Evolutionary conservation across 2,113 vertebrate species (phyloP).

Genomic region (Osmerus mordax): DNA sequence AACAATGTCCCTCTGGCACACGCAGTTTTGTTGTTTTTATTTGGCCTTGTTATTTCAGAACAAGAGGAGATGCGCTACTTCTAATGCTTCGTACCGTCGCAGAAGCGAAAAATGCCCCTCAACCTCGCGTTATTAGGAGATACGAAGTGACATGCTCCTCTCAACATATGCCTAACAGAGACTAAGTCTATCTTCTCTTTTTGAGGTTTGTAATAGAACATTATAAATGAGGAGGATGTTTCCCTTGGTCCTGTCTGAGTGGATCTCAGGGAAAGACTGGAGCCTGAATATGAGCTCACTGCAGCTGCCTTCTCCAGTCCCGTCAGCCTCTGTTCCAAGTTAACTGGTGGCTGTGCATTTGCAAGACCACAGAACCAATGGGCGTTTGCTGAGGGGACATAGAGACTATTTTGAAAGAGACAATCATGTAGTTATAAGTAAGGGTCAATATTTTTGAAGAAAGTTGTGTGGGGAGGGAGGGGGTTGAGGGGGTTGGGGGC

Average conservation of each 20-base stretch:
- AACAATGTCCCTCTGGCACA: conserved; percentile 21
- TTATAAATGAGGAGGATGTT: neutral
- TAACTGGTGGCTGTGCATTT: neutral
- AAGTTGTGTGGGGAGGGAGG: no score
- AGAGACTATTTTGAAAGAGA: no score
- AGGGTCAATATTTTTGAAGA: no score
- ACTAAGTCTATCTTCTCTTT: neutral
- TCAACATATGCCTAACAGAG: neutral
- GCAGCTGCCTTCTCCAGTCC: neutral
- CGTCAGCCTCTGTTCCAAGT: no score
- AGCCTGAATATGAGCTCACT: conserved; percentile 1
- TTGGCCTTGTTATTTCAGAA: conserved; percentile 10
- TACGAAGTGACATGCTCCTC: conserved; percentile 2
- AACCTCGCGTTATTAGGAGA: neutral
- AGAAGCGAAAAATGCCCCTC: neutral
- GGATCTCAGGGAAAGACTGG: neutral
- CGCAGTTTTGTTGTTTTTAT: neutral
- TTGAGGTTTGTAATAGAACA: neutral
- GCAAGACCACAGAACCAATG: neutral
- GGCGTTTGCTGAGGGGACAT: neutral
- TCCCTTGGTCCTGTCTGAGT: neutral
- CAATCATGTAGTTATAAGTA: no score
- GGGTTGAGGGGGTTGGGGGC: no score
- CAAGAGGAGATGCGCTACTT: neutral
- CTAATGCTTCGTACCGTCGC: neutral